These are phyloP conservation scores for Rhynchomys soricoides DNA, from an alignment of 2,113 vertebrate genomes.

Conservation along the genomic window DNA sequence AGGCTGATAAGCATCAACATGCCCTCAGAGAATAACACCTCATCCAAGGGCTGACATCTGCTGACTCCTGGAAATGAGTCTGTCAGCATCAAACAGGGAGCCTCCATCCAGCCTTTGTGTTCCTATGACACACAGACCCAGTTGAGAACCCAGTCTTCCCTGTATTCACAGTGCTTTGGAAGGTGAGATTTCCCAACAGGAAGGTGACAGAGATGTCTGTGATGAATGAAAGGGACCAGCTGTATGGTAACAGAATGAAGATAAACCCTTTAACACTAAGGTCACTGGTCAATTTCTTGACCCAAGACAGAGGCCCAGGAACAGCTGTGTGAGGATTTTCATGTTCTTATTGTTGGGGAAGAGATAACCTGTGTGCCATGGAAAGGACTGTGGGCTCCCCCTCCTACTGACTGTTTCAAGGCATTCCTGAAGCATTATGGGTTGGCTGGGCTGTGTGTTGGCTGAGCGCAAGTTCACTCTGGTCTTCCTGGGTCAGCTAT, in stretches of 20 bases:
- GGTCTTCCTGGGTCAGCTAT: not conserved
- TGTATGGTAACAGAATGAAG: not conserved
- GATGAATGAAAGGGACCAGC: not conserved
- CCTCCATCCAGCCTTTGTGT: not conserved
- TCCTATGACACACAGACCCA: not conserved
- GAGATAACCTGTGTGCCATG: not conserved
- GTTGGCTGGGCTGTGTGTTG: not conserved
- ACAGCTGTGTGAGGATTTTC: not conserved
- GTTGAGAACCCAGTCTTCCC: not conserved
- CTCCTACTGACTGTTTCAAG: not conserved
- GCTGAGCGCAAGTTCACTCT: not conserved
- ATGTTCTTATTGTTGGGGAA: not conserved
- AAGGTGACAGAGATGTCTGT: not conserved
- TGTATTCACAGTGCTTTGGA: not conserved
- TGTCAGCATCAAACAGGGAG: not conserved
- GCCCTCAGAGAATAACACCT: not conserved
- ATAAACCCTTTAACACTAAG: too few species aligned
- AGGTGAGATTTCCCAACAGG: not conserved
- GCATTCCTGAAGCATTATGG: not conserved
- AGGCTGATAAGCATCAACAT: not conserved
- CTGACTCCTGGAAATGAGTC: not conserved
- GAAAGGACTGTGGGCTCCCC: not conserved
- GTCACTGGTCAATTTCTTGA: not conserved
- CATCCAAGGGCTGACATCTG: not conserved
- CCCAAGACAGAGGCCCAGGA: not conserved